Base-by-base conservation (phyloP, 92 coral and sea anemone genomes). In the Paramuricea clavata region DNA sequence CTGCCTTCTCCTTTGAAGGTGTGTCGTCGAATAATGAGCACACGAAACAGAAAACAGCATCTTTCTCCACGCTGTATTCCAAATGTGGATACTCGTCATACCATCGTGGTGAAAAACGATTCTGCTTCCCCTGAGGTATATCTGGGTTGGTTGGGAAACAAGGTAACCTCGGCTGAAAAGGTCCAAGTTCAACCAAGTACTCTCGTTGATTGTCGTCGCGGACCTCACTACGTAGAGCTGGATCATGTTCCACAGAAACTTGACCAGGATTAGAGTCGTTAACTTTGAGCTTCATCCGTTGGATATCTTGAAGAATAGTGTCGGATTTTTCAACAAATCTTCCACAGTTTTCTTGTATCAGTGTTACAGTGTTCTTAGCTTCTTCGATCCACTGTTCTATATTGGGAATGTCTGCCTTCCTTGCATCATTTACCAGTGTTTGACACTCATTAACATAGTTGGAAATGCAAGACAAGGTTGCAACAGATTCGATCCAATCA, bases 11-110 rank as follows among this genome's bases (percentile, higher is more conserved):
- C 54, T 44, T 44, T 75, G 81, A 47, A 75, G 81, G 81, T 47
- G 81, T 75, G 61, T 75, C 81, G 41, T 75, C 60, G 81, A 75
- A 75, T 49, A 75, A 73, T 27, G 81, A 75, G 64, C 81, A 75
- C 64, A 75, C 81, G 39, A 75, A 75, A 75, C 81, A 75, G 64
- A 75, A 75, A 75, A 35, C 42, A 68, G 74, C 74, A 32, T 68
- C 74, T 68, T 32, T 68, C 6, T 31, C 26, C 6, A 65, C 19
- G 16, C 34, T 26, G 73, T 65, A 65, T 65, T 65, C 73, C 34
- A 65, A 65, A 65, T 65, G 73, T 65, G 73, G 73, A 25, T 65
- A 65, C 60, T 41, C 60, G 60, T 74, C 60, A 47, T 17, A 74
- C 80, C 80, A 74, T 47, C 60, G 26, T 41, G 80, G 60, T 16